Evolutionary conservation across 2,888 invertebrate genomes (phyloP), one percentile per base, ranked within the genome.

Genomic region (Oxytorus armatus): DNA sequence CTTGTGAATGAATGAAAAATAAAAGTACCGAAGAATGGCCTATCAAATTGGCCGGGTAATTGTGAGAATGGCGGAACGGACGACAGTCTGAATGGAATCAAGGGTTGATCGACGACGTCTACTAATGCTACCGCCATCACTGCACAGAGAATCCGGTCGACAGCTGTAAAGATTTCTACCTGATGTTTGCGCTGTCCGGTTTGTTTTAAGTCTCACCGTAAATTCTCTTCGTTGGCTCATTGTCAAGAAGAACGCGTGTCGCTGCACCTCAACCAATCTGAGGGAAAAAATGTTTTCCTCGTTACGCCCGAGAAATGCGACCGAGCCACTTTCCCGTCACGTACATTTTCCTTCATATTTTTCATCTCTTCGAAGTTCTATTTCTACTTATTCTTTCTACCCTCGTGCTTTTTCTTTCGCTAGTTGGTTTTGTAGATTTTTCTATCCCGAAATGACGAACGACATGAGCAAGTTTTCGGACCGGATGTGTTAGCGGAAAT

Each of bases 191-290:
- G 11, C 14, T 23, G 39, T n/a, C 23, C 10, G 18, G 44, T 66
- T 53, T 53, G 59, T 51, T 66, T 59, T n/a, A 44, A 44, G 76
- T 29, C 51, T 73, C 47, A 61, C 25, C 68, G 18, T 49, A 51
- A 69, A 80, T 65, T 36, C 59, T 61, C 23, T n/a, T 23, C 18
- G 23, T 72, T 63, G 18, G 65, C 23, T 55, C n/a, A 21, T 21
- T 66, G 47, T 73, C 63, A 49, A 72, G 57, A 55, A 69, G 39
- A 63, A 51, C 29, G 61, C 68, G 66, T 69, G 74, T 68, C 76
- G 39, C 61, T 61, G 36, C 21, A 51, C 66, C 72, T 61, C 21
- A 66, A 69, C 53, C 39, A 63, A 21, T 73, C 78, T 14, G 25
- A 16, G 36, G 57, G 1, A 11, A 59, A 49, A 72, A 61, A 55